phyloP scores from a whole-genome alignment of 2,113 vertebrate species.

The Ancistrus triradiatus region DNA sequence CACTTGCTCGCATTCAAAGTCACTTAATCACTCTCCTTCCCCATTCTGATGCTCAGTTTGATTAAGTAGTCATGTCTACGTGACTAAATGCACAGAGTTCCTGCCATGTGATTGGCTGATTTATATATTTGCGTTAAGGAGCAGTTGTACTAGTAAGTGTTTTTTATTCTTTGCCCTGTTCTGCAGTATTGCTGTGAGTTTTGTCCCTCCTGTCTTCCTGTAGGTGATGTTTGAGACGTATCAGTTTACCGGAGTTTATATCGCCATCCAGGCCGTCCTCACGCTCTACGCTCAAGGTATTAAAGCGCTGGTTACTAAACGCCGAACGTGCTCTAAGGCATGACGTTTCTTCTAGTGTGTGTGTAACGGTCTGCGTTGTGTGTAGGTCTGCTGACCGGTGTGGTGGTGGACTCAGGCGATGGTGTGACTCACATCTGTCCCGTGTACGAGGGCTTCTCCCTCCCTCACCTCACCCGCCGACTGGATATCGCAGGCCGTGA shows the following conservation, averaged over 20 bases:
- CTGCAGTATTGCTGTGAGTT: background rate
- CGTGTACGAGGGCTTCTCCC: conserved; percentile 87
- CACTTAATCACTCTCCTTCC: too few relatives aligned
- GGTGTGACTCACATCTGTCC: conserved; percentile 88
- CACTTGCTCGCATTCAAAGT: too few relatives aligned
- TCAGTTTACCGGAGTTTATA: conserved; percentile 85
- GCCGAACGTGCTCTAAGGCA: too few relatives aligned
- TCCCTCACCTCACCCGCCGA: conserved; percentile 84
- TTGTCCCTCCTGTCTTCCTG: conserved; percentile 39
- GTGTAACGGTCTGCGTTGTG: background rate
- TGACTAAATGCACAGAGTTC: too few relatives aligned
- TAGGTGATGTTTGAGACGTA: conserved; percentile 93
- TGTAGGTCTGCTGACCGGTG: conserved; percentile 81
- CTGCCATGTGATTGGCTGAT: too few relatives aligned
- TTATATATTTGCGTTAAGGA: too few relatives aligned
- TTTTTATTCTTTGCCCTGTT: background rate
- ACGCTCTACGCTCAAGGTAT: conserved; percentile 89
- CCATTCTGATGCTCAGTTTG: too few relatives aligned
- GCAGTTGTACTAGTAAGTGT: too few relatives aligned
- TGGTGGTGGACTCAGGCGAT: conserved; percentile 87
- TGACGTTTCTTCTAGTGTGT: conserved; percentile 8
- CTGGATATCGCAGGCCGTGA: conserved; percentile 86
- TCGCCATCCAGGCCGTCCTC: conserved; percentile 87
- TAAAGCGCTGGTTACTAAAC: conserved; percentile 27
- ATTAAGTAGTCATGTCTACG: too few relatives aligned